Evolutionary conservation across 1,140 invertebrate genomes (phyloP), one percentile per base, ranked within the genome.

Genomic region (Lepidostoma basale): DNA sequence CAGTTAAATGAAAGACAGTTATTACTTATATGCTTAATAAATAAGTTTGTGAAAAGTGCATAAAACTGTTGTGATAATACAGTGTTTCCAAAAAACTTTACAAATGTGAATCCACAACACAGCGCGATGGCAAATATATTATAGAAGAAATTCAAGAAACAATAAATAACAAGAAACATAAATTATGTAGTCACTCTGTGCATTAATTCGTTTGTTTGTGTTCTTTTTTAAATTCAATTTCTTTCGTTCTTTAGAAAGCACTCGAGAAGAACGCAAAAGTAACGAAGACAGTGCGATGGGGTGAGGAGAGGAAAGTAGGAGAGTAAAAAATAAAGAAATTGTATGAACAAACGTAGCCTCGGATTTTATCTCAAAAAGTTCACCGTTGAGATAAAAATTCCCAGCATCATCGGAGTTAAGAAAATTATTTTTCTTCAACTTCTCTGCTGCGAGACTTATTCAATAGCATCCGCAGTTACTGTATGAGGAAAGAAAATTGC

Each of bases 401-500:
- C 20, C 9, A 22, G 18, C 22, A 12, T 49, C 22, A n/a, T 12
- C 9, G 20, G 45, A 49, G 25, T 49, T 49, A 49, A 49, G 45
- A 49, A 49, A 49, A 49, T 49, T 49, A 49, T 49, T 49, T 49
- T 49, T 49, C 23, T 49, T n/a, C n/a, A n/a, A n/a, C n/a, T n/a
- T n/a, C n/a, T n/a, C n/a, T n/a, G n/a, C n/a, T n/a, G n/a, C n/a
- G n/a, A n/a, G n/a, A n/a, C n/a, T n/a, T n/a, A n/a, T n/a, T n/a
- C n/a, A n/a, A n/a, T n/a, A n/a, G n/a, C n/a, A n/a, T n/a, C n/a
- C n/a, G n/a, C n/a, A n/a, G n/a, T n/a, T n/a, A n/a, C n/a, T n/a
- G n/a, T n/a, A n/a, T n/a, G n/a, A n/a, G n/a, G n/a, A n/a, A n/a
- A n/a, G n/a, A n/a, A n/a, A n/a, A n/a, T n/a, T n/a, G n/a, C n/a